phyloP scores from a whole-genome alignment of 2,888 invertebrate genomes.

The Mechanitis messenoides region DNA sequence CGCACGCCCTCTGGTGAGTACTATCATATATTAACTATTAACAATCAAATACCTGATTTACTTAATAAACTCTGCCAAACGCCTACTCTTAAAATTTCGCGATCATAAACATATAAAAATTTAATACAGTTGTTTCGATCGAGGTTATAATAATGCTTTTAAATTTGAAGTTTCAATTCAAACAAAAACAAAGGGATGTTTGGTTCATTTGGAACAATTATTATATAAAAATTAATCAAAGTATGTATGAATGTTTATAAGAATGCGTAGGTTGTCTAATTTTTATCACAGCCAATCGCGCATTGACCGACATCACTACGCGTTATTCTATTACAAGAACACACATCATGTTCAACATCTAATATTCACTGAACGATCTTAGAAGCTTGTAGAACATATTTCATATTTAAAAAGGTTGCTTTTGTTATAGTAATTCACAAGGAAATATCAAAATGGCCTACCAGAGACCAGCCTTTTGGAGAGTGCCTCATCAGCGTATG shows the following conservation, averaged over 20 bases:
- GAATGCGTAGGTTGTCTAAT: constrained; percentile 2
- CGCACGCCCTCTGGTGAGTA: constrained; percentile 65
- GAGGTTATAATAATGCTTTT: constrained; percentile 19
- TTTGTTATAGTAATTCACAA: constrained; percentile 10
- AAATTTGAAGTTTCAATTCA: not conserved
- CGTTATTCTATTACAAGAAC: constrained; percentile 3
- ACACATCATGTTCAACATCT: constrained; percentile 1
- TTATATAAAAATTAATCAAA: not conserved
- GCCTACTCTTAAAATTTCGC: constrained; percentile 42
- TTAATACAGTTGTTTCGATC: constrained; percentile 15
- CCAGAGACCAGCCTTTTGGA: constrained; percentile 80
- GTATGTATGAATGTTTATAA: not conserved
- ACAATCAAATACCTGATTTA: constrained; percentile 53
- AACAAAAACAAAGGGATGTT: not conserved
- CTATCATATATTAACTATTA: constrained; percentile 23
- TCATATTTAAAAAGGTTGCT: not conserved
- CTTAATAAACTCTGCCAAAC: constrained; percentile 48
- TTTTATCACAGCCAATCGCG: constrained; percentile 5
- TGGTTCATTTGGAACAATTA: not conserved
- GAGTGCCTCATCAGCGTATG: constrained; percentile 63
- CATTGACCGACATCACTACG: constrained; percentile 3
- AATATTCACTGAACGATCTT: not conserved
- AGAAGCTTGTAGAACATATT: not conserved
- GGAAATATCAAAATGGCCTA: constrained; percentile 63
- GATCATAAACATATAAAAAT: constrained; percentile 26